Conservation (phyloP, 2,888 invertebrate genomes). For the Drepana falcataria region DNA sequence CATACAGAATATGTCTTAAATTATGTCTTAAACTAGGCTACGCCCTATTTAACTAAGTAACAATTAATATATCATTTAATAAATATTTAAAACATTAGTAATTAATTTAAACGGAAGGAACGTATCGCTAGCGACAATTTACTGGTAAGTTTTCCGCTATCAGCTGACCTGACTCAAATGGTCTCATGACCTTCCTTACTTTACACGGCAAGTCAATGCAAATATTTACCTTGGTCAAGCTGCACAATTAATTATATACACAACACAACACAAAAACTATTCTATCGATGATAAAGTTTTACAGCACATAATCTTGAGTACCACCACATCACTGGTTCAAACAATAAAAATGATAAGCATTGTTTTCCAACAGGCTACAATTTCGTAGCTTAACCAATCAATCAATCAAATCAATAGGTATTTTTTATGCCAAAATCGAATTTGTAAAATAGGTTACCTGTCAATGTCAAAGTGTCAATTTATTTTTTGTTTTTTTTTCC, state of each 20-base stretch:
- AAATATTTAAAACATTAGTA: too few species aligned
- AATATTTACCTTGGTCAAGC: background rate
- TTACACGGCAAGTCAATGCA: background rate
- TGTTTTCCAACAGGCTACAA: too few species aligned
- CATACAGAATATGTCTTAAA: too few species aligned
- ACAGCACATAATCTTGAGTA: constrained; percentile 35
- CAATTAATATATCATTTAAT: too few species aligned
- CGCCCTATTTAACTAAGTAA: too few species aligned
- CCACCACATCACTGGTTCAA: constrained; percentile 22
- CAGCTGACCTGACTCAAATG: background rate
- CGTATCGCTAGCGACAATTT: background rate
- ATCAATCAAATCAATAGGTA: constrained; percentile 4
- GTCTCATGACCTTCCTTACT: background rate
- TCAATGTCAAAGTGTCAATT: constrained; percentile 45
- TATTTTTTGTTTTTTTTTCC: constrained; percentile 26
- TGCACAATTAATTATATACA: constrained; percentile 14
- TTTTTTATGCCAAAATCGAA: constrained; percentile 9
- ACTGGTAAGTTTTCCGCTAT: background rate
- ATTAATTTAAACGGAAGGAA: background rate
- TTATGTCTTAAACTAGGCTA: too few species aligned
- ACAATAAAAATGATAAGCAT: constrained; percentile 12
- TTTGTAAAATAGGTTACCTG: constrained; percentile 41
- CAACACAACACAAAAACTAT: constrained; percentile 22
- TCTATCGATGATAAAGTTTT: constrained; percentile 24
- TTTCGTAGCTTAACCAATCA: too few species aligned